A percentile compares a stretch with the other conserved stretches of the same genome.
These are phyloP conservation scores for Tetragonula clypearis DNA, from an alignment of 1,140 invertebrate species.

Conservation along the genomic window DNA sequence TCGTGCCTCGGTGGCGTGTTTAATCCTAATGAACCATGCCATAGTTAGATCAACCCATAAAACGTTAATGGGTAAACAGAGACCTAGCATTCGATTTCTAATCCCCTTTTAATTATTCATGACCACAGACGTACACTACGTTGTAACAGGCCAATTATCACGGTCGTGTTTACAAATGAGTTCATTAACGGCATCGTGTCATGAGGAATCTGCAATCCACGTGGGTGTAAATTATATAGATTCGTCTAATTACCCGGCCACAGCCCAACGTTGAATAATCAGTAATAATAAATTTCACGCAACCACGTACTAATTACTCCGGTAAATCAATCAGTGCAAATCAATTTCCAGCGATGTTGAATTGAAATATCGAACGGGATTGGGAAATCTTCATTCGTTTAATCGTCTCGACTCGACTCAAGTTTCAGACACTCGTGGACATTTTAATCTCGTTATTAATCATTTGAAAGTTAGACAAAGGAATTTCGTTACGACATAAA, in stretches of 20 bases:
- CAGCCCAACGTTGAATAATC: slow-evolving; percentile 6
- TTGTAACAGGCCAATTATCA: slow-evolving; percentile 27
- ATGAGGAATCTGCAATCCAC: slow-evolving; percentile 30
- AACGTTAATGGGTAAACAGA: not conserved
- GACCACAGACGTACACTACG: not conserved
- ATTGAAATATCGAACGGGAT: not conserved
- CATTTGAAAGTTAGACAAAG: no score
- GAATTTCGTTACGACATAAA: no score
- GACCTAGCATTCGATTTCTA: not conserved
- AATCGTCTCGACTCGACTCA: no score
- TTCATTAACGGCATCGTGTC: slow-evolving; percentile 17
- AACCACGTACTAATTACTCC: not conserved
- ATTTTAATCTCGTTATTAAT: no score
- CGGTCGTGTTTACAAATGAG: slow-evolving; percentile 6
- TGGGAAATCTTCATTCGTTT: not conserved
- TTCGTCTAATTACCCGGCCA: not conserved
- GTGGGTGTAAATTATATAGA: slow-evolving; percentile 5
- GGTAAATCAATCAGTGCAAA: not conserved
- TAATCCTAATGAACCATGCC: not conserved
- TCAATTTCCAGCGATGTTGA: not conserved
- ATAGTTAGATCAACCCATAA: no score
- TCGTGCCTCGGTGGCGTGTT: not conserved
- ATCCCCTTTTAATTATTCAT: slow-evolving; percentile 34
- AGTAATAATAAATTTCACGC: slow-evolving; percentile 2
- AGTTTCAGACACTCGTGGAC: not conserved